Percentiles rank a stretch among this genome's conserved stretches.
These are phyloP conservation scores for Dunckerocampus dactyliophorus DNA, from an alignment of 2,113 vertebrate species.

Conservation along the genomic window DNA sequence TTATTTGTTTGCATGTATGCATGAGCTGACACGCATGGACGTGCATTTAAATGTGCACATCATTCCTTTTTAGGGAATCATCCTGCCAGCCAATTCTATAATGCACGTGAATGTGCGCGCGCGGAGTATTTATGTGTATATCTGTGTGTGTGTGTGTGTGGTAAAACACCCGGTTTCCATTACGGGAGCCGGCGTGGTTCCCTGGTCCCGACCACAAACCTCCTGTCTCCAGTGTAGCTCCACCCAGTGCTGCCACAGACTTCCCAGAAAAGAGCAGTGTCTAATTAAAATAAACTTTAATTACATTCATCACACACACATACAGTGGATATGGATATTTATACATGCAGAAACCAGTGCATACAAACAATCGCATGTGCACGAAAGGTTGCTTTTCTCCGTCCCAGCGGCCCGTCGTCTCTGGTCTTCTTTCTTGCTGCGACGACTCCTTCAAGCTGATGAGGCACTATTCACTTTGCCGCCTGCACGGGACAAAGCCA, in stretches of 20 bases:
- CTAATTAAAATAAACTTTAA: constrained; percentile 60
- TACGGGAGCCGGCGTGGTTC: constrained; percentile 58
- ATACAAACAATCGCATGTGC: constrained; percentile 54
- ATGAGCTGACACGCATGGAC: constrained; percentile 36
- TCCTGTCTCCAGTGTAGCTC: constrained; percentile 69
- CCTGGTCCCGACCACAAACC: constrained; percentile 63
- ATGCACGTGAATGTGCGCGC: constrained; percentile 16
- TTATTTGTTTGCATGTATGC: constrained; percentile 45
- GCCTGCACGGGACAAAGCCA: too few species aligned
- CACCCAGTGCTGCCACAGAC: constrained; percentile 68
- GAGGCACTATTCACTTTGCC: neutral
- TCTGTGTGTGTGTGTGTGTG: constrained; percentile 20
- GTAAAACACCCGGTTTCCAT: constrained; percentile 70
- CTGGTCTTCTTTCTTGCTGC: neutral
- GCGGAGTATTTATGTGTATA: neutral
- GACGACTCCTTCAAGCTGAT: neutral
- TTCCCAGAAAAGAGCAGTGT: constrained; percentile 71
- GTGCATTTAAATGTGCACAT: constrained; percentile 44
- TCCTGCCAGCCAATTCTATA: constrained; percentile 30
- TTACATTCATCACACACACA: constrained; percentile 5
- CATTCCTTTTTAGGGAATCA: constrained; percentile 35
- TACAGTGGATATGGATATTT: constrained; percentile 19
- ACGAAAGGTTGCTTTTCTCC: neutral
- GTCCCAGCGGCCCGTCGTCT: neutral
- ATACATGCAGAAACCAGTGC: constrained; percentile 41